Base-by-base conservation (phyloP, 2,797 vertebrate species). In the Sebastiscus albofasciatus region DNA sequence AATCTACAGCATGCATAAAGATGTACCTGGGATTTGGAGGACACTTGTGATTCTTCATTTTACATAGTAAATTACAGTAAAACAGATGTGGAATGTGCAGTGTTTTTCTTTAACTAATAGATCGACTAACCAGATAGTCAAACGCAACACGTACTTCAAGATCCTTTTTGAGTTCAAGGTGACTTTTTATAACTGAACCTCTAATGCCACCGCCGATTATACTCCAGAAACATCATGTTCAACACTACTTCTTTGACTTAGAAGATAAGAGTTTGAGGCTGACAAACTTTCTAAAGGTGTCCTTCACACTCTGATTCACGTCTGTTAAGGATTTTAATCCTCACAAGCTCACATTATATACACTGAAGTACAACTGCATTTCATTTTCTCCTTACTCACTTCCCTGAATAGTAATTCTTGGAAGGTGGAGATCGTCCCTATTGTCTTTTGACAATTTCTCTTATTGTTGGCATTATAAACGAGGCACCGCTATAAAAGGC, bases 401-500 rank as follows among this genome's bases (percentile, higher is more conserved):
- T 65, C 73, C 46, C 72, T 70, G 72, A 77, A 60, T 55, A 52
- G 6, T 18, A 52, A 52, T 52, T 77, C 8, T 22, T 80, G 7
- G 33, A 61, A 58, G 11, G 20, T 46, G 20, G 1, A 67, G 6
- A 46, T 29, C 4, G 6, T 42, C 26, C 6, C 8, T 0, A 6
- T 33, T 18, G 42, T 46, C 59, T 61, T 54, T 60, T 39, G 9
- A 52, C 9, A 46, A 3, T 11, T 22, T 54, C 12, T 70, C 16
- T 36, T 36, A 2, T 46, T 14, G 6, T 70, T 75, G 62, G 74
- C 33, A 18, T 77, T 77, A 79, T 61, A 42, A 64, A 65, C 3
- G 8, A 83, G 66, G 75, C 72, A 77, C 34, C n/a, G 8, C 24
- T 24, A 24, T 73, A 12, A 61, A 74, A 86, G 83, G 76, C 79